Base-by-base conservation (phyloP, 2,113 vertebrate genomes). In the Struthio camelus region DNA sequence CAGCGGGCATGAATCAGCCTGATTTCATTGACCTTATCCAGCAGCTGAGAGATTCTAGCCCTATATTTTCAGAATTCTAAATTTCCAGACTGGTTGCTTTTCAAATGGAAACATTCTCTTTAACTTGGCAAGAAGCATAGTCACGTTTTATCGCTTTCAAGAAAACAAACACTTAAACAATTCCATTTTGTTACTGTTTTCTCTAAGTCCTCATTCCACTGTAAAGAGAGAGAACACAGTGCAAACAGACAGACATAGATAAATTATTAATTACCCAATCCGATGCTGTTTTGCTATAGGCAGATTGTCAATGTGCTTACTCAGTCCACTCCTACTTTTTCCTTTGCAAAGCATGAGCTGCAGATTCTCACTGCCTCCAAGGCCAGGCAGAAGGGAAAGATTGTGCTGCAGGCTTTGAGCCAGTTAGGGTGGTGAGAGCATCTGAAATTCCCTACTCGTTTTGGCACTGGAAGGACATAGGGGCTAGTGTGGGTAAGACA, bases 201-300 rank as follows among this genome's bases (percentile, higher is more conserved):
- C 48, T 85, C 34, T 53, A 62, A 71, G 48, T 53, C 48, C 12
- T 95, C 17, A 44, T 81, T 92, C 42, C 65, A n/a, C 23, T 84
- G 9, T 79, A 64, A 76, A 81, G 56, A 93, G 17, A 80, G 44
- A 79, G 13, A 92, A 54, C 0, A 2, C 15, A 69, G 17, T 66
- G 22, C 25, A 89, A 93, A 59, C 36, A 84, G 56, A 77, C 9
- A 94, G 46, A 48, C 14, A 44, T 2, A 69, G 42, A 56, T 69
- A 90, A 90, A 94, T 91, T 90, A 72, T 90, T 93, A 78, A 90
- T 86, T 92, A 89, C 36, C 14, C n/a, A 65, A 30, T 11, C 8
- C 2, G 79, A 89, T 88, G 10, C 34, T 69, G 9, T 79, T 87
- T 85, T 84, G 38, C 48, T 89, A 50, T 42, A 67, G 50, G 50